A percentile compares a stretch with the other conserved stretches of the same genome.
These are phyloP conservation scores for Salvelinus alpinus DNA, from an alignment of 2,113 vertebrate genomes.

Conservation along the genomic window DNA sequence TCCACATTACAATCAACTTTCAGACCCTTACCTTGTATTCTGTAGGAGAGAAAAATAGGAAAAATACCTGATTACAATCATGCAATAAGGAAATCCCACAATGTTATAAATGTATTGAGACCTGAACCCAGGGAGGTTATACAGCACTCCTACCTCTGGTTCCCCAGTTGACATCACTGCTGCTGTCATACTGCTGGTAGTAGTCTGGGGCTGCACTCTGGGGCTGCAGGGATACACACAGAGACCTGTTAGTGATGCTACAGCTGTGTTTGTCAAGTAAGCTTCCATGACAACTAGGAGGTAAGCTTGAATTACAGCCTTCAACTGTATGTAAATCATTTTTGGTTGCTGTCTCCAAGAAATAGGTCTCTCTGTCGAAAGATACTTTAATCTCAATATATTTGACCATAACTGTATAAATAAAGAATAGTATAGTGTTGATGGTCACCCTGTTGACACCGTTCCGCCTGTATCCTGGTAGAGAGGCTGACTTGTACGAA, in stretches of 20 bases:
- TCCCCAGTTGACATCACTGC: slow-evolving; percentile 93
- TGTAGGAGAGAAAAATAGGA: slow-evolving; percentile 63
- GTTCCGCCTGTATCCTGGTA: slow-evolving; percentile 93
- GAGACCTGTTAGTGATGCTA: background rate
- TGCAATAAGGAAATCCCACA: background rate
- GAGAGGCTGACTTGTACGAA: slow-evolving; percentile 89
- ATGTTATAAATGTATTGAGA: background rate
- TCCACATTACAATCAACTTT: background rate
- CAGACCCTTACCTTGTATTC: slow-evolving; percentile 89
- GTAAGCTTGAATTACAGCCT: too few relatives aligned
- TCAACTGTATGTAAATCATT: too few relatives aligned
- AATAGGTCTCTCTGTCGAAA: too few relatives aligned
- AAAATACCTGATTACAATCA: slow-evolving; percentile 22
- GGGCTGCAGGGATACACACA: slow-evolving; percentile 55
- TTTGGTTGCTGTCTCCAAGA: too few relatives aligned
- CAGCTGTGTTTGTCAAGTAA: too few relatives aligned
- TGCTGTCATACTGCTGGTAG: slow-evolving; percentile 93
- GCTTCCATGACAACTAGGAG: too few relatives aligned
- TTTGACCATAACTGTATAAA: background rate
- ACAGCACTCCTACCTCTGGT: slow-evolving; percentile 81
- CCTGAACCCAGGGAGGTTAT: background rate
- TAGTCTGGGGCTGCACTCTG: slow-evolving; percentile 81
- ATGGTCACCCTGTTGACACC: slow-evolving; percentile 88
- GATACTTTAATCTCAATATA: too few relatives aligned
- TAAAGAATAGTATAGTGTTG: background rate